phyloP scores from a whole-genome alignment of 2,888 invertebrate species.

The Sinhomidia bicolor region DNA sequence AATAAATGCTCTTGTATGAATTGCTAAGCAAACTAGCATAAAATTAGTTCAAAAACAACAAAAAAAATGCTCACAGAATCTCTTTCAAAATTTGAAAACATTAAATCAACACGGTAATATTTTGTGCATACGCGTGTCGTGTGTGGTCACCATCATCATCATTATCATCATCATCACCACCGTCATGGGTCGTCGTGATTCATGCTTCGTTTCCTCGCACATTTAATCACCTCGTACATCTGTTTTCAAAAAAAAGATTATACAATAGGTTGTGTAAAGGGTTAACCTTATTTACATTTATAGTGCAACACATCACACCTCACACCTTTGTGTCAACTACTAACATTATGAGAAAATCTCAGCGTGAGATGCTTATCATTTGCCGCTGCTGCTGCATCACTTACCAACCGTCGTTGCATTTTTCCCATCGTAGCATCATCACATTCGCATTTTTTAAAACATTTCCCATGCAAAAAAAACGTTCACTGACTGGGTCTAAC shows the following conservation, averaged over 20 bases:
- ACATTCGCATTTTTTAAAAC: background rate
- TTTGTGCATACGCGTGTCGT: background rate
- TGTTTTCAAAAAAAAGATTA: background rate
- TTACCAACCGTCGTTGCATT: background rate
- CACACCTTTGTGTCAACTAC: too few relatives aligned
- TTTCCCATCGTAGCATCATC: background rate
- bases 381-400: too few relatives aligned
- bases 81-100: background rate
- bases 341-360: background rate
- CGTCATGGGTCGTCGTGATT: background rate
- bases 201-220: background rate
- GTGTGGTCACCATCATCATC: background rate
- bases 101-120: background rate
- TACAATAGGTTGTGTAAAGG: background rate
- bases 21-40: background rate
- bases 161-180: background rate
- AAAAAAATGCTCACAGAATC: background rate
- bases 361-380: background rate
- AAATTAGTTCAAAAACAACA: background rate
- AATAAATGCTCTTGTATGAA: too few relatives aligned
- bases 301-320: too few relatives aligned
- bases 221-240: background rate
- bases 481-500: background rate
- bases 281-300: too few relatives aligned
- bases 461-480: background rate